Conservation (phyloP, 2,888 invertebrate species). For the Parelbella ahira region DNA sequence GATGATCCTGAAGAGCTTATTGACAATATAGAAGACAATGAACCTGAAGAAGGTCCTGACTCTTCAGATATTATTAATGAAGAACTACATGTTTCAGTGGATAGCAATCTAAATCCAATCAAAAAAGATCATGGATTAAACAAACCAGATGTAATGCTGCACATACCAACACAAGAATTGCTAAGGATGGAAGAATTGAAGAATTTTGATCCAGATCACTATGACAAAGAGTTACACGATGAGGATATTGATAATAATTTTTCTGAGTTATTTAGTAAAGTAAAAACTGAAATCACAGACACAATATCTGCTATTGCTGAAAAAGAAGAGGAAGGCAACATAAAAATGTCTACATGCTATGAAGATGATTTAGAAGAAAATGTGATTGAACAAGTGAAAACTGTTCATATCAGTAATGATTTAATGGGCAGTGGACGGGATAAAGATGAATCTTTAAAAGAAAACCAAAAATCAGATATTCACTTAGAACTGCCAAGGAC, state of each 20-base stretch:
- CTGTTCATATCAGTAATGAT: not conserved
- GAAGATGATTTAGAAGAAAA: constrained; percentile 21
- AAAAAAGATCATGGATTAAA: constrained; percentile 41
- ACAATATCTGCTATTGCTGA: constrained; percentile 3
- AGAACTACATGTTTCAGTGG: too few species aligned
- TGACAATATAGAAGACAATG: not conserved
- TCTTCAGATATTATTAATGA: too few species aligned
- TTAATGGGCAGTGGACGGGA: too few species aligned
- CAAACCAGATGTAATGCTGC: constrained; percentile 62
- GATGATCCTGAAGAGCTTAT: constrained; percentile 31
- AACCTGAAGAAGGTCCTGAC: not conserved
- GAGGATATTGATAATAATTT: constrained; percentile 1
- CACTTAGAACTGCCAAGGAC: too few species aligned
- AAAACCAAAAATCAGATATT: not conserved
- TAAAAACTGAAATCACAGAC: constrained; percentile 3
- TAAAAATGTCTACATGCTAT: constrained; percentile 31
- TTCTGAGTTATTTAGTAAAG: constrained; percentile 8
- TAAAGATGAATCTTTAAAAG: too few species aligned
- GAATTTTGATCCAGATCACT: not conserved
- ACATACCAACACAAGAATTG: constrained; percentile 44
- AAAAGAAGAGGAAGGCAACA: constrained; percentile 1
- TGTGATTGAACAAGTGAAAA: not conserved
- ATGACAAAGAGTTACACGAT: constrained; percentile 8
- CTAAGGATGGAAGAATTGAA: not conserved
- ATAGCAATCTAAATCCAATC: not conserved